Evolutionary conservation across 2,888 invertebrate species (phyloP), one percentile per base, ranked within the genome.

Genomic region (Empis stercorea): DNA sequence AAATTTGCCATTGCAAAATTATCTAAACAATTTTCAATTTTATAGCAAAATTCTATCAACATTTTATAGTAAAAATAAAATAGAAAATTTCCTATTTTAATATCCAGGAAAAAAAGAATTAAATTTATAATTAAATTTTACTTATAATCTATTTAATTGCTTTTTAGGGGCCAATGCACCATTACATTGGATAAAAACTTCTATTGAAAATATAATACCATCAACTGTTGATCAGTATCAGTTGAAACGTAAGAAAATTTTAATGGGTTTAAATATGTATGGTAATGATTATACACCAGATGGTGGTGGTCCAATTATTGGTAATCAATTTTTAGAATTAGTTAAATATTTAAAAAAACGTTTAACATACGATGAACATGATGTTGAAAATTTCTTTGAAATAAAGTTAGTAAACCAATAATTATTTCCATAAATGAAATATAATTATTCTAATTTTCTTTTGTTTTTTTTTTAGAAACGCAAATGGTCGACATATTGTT

Each of bases 231-330:
- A 53, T 3, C 57, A 66, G 47, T 55, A 57, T 47, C 65, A 72
- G 42, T 68, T 73, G 4, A 80, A 80, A 58, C 73, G 87, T 39
- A 68, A 74, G 5, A 91, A 94, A 70, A 84, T 95, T 51, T 72
- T 95, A 13, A 71, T 92, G 54, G 95, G 95, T 1, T 65, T 95
- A 7, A 96, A 95, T 66, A 92, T 95, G 71, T 96, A 94, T 68
- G 95, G 95, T 2, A 85, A 91, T 63, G 86, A 87, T 54, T 94
- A 85, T 58, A 84, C 83, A 0, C 76, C 81, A 1, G 80, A 81
- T 56, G 87, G 87, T 3, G 92, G 91, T 5, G 84, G 84, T 1
- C 80, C 93, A 0, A 84, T 95, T 49, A 71, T 92, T 11, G 87
- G 83, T 3, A 73, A 76, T 6, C 82, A 87, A 61, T 93, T 83